Base-by-base conservation (phyloP, 2,113 vertebrate species). In the Ptychochromis oligacanthus region DNA sequence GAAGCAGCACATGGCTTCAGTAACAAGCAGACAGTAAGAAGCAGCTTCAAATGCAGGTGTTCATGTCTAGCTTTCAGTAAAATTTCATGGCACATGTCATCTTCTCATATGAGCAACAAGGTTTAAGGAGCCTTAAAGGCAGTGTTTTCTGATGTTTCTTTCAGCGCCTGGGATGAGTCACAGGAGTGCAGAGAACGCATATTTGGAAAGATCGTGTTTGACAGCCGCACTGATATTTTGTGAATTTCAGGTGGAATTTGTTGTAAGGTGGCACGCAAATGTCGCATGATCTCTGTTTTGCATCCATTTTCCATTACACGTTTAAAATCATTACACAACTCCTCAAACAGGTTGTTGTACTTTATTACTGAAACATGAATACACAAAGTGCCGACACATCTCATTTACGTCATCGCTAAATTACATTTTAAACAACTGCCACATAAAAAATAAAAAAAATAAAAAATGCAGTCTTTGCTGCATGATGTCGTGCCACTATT, bases 221-320 rank as follows among this genome's bases (percentile, higher is more conserved):
- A 52, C 43, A 13, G 10, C 43, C 3, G 3, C 0, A 2, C 24
- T 13, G 17, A 31, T n/a, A 8, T 72, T 72, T n/a, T 1, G 2
- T 72, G 4, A 72, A 52, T 31, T 72, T 52, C 26, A 72, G 65
- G 65, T 52, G 43, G 24, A 52, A 31, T 72, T 72, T 72, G 67
- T n/a, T 14, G 43, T 5, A 4, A 0, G 67, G 67, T 72, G 14
- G 26, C 52, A 46, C 1, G 1, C 11, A n/a, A 14, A 52, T 31
- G 46, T 72, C 1, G 26, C 46, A 8, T 43, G 13, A n/a, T 12
- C 46, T 52, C 52, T 0, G 17, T 20, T 20, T 72, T 70, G 9
- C 17, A 70, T 49, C 15, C 24, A 20, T 52, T 70, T 52, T 0
- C 9, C 43, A 52, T 46, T 46, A 15, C 43, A 12, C 43, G 14